Evolutionary conservation across 2,113 vertebrate species (phyloP), one percentile per base, ranked within the genome.

Genomic region (Oxygymnocypris stewartii): DNA sequence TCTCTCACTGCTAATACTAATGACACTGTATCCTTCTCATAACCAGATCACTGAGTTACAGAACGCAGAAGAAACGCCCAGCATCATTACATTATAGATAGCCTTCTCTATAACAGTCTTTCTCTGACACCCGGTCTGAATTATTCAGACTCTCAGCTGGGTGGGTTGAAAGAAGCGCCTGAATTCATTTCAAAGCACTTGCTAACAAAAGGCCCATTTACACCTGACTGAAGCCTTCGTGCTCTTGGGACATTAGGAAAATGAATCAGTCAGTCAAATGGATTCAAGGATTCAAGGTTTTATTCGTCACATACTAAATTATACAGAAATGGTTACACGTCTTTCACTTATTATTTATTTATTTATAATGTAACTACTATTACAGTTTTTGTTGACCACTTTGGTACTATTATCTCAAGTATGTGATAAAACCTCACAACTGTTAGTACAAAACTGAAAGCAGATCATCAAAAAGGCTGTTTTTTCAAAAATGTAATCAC

Each of bases 31-130:
- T 40, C 40, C 37, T 18, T 69, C 44, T 86, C 73, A 71, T 67
- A 86, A 80, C 80, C 65, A 63, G 71, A 74, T 61, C 31, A 63
- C 54, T 67, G 49, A 69, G 79, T 40, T 20, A n/a, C 47, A 54
- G 63, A 57, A 47, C 23, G 23, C 65, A 18, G 47, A 77, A 80
- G 81, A 57, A 82, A 87, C 71, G 65, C 57, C 88, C 79, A 79
- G 47, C 49, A 87, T 31, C 84, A 80, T 90, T 90, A 84, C 86
- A 90, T 90, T 85, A 90, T 88, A 84, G 81, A 90, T 88, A 57
- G 42, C 81, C 69, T 87, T 84, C 77, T 85, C 78, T 73, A 86
- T 84, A 83, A 79, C 78, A 78, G 63, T 85, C 73, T 84, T 87
- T 85, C 88, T 69, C 86, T 87, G 89, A 59, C 88, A 89, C 69